phyloP scores from a whole-genome alignment of 2,888 invertebrate species.

The Pristionchus entomophagus region DNA sequence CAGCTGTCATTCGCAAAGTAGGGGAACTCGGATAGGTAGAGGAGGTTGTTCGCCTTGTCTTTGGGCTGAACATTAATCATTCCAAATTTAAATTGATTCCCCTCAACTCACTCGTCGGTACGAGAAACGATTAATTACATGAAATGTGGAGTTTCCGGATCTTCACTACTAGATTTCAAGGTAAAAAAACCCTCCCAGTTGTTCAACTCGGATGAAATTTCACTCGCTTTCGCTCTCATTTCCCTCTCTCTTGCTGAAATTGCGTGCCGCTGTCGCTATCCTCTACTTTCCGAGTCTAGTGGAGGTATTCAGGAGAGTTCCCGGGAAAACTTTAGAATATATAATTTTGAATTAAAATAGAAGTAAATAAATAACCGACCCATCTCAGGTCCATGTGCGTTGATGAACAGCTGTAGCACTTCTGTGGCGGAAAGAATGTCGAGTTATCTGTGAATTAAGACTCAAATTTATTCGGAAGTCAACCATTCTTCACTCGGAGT shows the following conservation, averaged over 20 bases:
- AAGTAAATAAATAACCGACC: constrained; percentile 52
- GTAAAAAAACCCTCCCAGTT: no score
- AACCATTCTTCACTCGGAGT: no score
- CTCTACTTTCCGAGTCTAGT: neutral
- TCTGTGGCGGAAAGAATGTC: constrained; percentile 27
- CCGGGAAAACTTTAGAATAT: no score
- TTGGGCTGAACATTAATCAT: constrained; percentile 58
- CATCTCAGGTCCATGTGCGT: constrained; percentile 62
- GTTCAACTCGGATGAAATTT: neutral
- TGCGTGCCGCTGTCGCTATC: neutral
- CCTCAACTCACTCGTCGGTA: no score
- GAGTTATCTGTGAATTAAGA: no score
- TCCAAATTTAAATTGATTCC: neutral
- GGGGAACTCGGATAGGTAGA: constrained; percentile 63
- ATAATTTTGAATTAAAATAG: neutral
- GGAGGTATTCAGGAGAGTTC: neutral
- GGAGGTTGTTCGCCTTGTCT: constrained; percentile 60
- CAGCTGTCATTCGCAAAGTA: constrained; percentile 65
- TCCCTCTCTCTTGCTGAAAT: neutral
- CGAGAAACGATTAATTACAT: no score
- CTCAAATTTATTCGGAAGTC: no score
- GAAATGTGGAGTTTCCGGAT: no score
- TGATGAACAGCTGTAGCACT: constrained; percentile 70
- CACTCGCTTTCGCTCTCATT: neutral
- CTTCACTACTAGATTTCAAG: no score